Evolutionary conservation across 2,113 vertebrate genomes (phyloP).

Genomic region (Mesocricetus auratus): DNA sequence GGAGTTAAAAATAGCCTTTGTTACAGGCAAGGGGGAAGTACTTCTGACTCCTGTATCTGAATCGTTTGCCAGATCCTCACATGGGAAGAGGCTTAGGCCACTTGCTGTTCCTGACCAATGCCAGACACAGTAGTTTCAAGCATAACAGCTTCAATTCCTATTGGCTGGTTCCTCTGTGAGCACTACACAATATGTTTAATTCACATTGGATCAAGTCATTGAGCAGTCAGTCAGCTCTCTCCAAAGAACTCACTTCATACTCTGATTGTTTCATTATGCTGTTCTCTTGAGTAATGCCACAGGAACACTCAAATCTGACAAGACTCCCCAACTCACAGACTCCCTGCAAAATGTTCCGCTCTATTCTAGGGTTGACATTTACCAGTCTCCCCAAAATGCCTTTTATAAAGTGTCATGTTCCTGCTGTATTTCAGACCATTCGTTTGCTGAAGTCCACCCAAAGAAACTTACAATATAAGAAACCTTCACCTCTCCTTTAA

Average conservation of each 20-base stretch:
- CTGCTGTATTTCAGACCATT: neutral
- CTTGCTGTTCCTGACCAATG: neutral
- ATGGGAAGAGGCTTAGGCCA: neutral
- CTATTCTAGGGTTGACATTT: neutral
- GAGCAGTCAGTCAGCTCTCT: slow-evolving; percentile 27
- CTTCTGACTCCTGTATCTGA: slow-evolving; percentile 28
- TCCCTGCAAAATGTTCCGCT: neutral
- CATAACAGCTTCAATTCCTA: neutral
- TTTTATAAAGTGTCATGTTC: neutral
- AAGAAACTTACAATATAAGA: slow-evolving; percentile 8
- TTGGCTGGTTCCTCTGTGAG: neutral
- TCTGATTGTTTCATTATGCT: neutral
- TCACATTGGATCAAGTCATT: neutral
- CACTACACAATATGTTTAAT: neutral
- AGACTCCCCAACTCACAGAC: neutral
- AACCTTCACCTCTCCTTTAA: neutral
- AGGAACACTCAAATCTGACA: neutral
- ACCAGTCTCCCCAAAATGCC: neutral
- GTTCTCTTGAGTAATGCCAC: neutral
- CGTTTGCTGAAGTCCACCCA: neutral
- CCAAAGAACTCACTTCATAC: neutral
- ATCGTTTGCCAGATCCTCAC: neutral
- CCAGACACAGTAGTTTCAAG: neutral
- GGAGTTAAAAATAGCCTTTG: slow-evolving; percentile 68
- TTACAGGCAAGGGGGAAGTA: slow-evolving; percentile 53